phyloP scores from a whole-genome alignment of 2,113 vertebrate species.

The Poeciliopsis turrubarensis region DNA sequence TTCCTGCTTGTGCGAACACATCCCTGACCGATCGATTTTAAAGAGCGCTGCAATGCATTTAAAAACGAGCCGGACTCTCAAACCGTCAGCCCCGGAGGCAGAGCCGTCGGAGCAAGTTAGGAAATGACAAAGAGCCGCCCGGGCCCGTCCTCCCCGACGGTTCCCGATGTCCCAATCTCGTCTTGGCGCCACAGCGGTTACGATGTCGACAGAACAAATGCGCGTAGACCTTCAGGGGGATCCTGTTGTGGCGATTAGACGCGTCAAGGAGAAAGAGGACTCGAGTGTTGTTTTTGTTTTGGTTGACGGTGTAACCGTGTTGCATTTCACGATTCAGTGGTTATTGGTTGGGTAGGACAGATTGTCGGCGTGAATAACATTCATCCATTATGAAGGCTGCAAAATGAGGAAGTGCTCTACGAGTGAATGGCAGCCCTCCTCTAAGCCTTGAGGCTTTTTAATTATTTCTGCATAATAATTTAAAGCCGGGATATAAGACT shows the following conservation, averaged over 20 bases:
- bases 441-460: conserved; percentile 6
- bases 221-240: background rate
- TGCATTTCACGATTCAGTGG: conserved; percentile 9
- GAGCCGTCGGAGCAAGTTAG: conserved; percentile 29
- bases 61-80: conserved; percentile 51
- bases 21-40: conserved; percentile 51
- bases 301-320: conserved; percentile 6
- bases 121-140: conserved; percentile 29
- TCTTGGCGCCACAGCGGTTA: conserved; percentile 30
- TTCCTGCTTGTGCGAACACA: background rate
- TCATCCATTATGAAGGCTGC: conserved; percentile 4
- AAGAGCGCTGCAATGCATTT: conserved; percentile 57
- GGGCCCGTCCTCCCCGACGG: conserved; percentile 29
- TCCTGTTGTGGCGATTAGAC: conserved; percentile 13
- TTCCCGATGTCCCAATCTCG: conserved; percentile 20
- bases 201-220: conserved; percentile 26
- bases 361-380: conserved; percentile 16
- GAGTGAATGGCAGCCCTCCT: background rate
- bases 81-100: conserved; percentile 44
- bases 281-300: conserved; percentile 4
- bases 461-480: background rate
- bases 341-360: conserved; percentile 1
- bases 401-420: background rate
- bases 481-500: background rate
- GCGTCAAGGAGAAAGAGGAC: conserved; percentile 11